Conservation (phyloP, 1,140 invertebrate species). For the Zaprionus kolodkinae region DNA sequence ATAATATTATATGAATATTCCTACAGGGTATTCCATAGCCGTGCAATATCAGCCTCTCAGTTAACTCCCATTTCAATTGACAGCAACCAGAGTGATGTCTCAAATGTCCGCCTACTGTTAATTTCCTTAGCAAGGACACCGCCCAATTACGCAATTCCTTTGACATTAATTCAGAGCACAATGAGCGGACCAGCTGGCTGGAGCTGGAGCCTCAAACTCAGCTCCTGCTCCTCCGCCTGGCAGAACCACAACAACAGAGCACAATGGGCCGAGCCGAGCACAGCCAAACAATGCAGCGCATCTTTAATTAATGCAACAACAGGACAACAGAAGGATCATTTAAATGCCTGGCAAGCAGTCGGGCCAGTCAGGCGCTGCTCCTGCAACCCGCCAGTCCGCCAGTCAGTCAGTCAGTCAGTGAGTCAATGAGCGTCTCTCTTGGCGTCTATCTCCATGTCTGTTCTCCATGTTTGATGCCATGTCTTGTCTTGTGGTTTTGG, state of each 20-base stretch:
- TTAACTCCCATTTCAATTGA: conserved; percentile 9
- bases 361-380: neutral
- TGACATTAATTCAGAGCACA: conserved; percentile 65
- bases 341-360: conserved; percentile 50
- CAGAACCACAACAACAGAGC: conserved; percentile 21
- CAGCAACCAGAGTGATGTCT: neutral
- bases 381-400: neutral
- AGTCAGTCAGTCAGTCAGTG: conserved; percentile 25
- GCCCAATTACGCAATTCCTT: conserved; percentile 57
- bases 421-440: conserved; percentile 22
- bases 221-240: neutral
- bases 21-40: neutral
- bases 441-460: conserved; percentile 33
- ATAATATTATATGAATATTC: no score
- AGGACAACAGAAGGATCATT: conserved; percentile 42
- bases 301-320: conserved; percentile 67
- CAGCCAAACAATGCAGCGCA: conserved; percentile 54
- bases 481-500: conserved; percentile 57
- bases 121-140: conserved; percentile 34
- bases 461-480: conserved; percentile 17
- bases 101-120: conserved; percentile 32
- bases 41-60: neutral
- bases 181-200: conserved; percentile 18
- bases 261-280: conserved; percentile 10
- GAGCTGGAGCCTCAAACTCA: neutral